Percentiles rank a stretch among this genome's conserved stretches.
Evolutionary conservation across 2,888 invertebrate species (phyloP).

Genomic region (Bombylius discolor): DNA sequence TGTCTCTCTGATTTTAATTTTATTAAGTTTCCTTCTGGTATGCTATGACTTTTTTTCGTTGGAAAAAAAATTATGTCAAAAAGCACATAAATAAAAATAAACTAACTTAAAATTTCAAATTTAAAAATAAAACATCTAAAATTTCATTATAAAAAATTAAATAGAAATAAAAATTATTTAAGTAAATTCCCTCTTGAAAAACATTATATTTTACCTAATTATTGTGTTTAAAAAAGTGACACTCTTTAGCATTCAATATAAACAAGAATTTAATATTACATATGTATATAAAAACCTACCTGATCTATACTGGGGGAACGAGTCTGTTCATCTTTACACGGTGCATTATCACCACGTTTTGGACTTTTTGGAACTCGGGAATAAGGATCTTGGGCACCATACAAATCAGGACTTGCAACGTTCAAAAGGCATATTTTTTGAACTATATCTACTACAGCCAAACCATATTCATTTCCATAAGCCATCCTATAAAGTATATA

Average conservation of each 20-base stretch:
- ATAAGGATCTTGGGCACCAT: conserved; percentile 79
- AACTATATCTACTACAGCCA: conserved; percentile 88
- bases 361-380: conserved; percentile 68
- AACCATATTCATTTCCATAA: conserved; percentile 91
- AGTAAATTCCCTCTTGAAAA: too few species aligned
- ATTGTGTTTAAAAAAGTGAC: too few species aligned
- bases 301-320: conserved; percentile 82
- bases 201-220: too few species aligned
- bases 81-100: too few species aligned
- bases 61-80: background rate
- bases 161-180: too few species aligned
- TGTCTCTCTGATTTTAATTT: too few species aligned
- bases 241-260: too few species aligned
- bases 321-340: conserved; percentile 45
- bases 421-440: conserved; percentile 82
- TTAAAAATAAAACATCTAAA: too few species aligned
- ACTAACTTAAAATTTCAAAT: too few species aligned
- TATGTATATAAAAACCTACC: conserved; percentile 43
- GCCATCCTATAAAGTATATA: conserved; percentile 59
- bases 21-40: conserved; percentile 15
- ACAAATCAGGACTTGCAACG: conserved; percentile 81
- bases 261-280: background rate
- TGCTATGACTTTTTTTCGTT: conserved; percentile 14
- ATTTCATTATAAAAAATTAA: too few species aligned
- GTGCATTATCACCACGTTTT: conserved; percentile 41